Percentiles rank a stretch among this genome's conserved stretches.
Conservation (phyloP, 2,888 invertebrate species). For the Sinotaia quadrata region DNA sequence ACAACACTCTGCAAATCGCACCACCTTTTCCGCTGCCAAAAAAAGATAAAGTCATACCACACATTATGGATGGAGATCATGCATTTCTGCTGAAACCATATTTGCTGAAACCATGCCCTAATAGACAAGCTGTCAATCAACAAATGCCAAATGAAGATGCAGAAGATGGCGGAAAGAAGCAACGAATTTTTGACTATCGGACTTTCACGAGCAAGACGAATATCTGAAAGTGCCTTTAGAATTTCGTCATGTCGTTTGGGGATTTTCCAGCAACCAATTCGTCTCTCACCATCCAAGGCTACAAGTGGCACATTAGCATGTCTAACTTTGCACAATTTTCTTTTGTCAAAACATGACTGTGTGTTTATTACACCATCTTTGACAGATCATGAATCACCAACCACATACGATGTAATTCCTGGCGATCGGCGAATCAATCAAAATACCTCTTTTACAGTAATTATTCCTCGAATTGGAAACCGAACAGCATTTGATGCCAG, state of each 20-base stretch:
- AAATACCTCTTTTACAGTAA: not conserved
- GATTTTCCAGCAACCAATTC: not conserved
- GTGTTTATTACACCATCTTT: not conserved
- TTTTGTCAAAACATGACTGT: not conserved
- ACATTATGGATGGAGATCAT: constrained; percentile 1
- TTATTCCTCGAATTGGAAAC: not conserved
- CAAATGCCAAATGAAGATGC: not conserved
- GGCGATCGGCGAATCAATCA: not conserved
- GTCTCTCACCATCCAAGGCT: not conserved
- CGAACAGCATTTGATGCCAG: not conserved
- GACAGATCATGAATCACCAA: not conserved
- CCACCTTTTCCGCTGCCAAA: not conserved
- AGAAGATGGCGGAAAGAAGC: not conserved
- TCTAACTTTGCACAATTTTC: not conserved
- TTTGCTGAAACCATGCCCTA: not conserved
- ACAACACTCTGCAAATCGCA: not conserved
- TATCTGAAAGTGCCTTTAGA: not conserved
- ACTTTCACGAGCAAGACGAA: constrained; percentile 2
- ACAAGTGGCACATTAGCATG: not conserved
- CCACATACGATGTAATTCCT: not conserved
- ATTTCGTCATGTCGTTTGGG: not conserved
- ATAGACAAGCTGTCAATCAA: not conserved
- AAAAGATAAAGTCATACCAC: not conserved
- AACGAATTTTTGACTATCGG: not conserved
- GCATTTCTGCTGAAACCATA: constrained; percentile 6